Conservation (phyloP, 2,113 vertebrate genomes). For the Chlorocebus sabaeus region DNA sequence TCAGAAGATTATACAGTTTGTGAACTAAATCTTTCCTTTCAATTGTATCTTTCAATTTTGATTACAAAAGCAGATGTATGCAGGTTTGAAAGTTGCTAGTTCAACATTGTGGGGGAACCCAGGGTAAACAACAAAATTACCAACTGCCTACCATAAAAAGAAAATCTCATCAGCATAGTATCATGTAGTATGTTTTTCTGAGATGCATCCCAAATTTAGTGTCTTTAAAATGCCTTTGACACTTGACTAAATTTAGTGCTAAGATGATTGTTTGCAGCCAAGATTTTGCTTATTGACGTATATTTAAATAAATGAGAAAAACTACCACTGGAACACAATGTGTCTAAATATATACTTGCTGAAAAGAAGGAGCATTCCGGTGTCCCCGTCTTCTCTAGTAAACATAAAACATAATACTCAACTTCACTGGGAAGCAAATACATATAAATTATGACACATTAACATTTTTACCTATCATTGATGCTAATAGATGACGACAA, state of each 20-base stretch:
- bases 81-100: slow-evolving; percentile 44
- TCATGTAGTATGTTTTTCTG: not conserved
- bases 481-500: not conserved
- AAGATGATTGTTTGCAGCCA: slow-evolving; percentile 29
- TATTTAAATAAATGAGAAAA: not conserved
- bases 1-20: slow-evolving; percentile 8
- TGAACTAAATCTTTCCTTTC: slow-evolving; percentile 39
- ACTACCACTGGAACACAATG: not conserved
- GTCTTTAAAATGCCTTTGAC: not conserved
- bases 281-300: not conserved
- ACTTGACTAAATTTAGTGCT: slow-evolving; percentile 7
- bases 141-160: not conserved
- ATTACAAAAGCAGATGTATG: slow-evolving; percentile 50
- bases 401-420: not conserved
- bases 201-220: slow-evolving; percentile 1
- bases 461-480: not conserved
- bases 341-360: not conserved
- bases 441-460: slow-evolving; percentile 22
- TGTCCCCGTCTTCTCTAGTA: not conserved
- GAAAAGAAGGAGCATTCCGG: not conserved
- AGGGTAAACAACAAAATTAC: slow-evolving; percentile 31
- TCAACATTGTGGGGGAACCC: not conserved
- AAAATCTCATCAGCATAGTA: slow-evolving; percentile 1
- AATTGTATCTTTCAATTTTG: slow-evolving; percentile 14
- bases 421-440: not conserved